Base-by-base conservation (phyloP, 2,888 invertebrate genomes). In the Cephalotes varians region DNA sequence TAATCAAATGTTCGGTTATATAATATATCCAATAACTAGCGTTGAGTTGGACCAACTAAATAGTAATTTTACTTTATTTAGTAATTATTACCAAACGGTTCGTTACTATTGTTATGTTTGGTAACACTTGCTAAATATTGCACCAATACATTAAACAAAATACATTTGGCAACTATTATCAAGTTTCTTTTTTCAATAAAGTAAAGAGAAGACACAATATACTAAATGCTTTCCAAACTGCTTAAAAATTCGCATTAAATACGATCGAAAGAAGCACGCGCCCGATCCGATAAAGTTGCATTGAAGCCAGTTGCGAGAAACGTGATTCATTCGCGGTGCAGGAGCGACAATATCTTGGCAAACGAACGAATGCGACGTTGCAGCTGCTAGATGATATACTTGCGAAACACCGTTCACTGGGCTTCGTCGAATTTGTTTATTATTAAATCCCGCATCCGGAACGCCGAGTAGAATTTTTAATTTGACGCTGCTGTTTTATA, bases 271-370 rank as follows among this genome's bases (percentile, higher is more conserved):
- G 64, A 77, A 40, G 49, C 34, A 64, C 76, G 60, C 81, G 82
- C n/a, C 10, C 25, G 5, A 1, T n/a, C n/a, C 60, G 15, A 56
- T 56, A 28, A 71, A 49, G 34, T 58, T 72, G 12, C 28, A 47
- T 49, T 21, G 9, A 60, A 84, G 86, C 65, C 87, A 84, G 83
- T 84, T 86, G 74, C 77, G 83, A 49, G 83, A 82, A 84, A 74
- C 25, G 74, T 85, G 86, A 87, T 81, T 88, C 87, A 88, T 65
- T 18, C 81, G 18, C 60, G 25, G 1, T 49, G 73, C 69, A 44
- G 34, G 34, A 40, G 37, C 74, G 44, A 67, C 76, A 49, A 64
- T 64, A 65, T 71, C 62, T 87, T 87, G 87, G 87, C 87, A 85
- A 80, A 56, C 67, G 64, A 12, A 31, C 37, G 40, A 51, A 40